A percentile compares a stretch with the other conserved stretches of the same genome.
Evolutionary conservation across 2,113 vertebrate species (phyloP).

Genomic region (Panthera tigris): DNA sequence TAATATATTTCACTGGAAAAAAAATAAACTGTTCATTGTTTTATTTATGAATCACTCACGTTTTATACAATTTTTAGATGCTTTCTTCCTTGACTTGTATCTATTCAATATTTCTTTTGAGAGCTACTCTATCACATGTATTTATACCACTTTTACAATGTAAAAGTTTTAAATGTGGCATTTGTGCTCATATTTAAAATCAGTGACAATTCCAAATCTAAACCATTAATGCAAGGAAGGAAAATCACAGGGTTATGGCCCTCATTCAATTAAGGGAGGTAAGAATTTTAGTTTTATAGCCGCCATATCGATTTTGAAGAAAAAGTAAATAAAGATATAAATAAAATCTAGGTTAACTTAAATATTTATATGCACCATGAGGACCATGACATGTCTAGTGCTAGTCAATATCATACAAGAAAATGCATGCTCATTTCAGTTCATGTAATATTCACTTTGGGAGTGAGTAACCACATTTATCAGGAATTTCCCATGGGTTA

Average conservation of each 20-base stretch:
- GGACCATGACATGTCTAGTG: constrained; percentile 72
- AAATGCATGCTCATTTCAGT: constrained; percentile 76
- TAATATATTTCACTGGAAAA: constrained; percentile 62
- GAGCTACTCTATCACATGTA: constrained; percentile 42
- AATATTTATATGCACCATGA: constrained; percentile 75
- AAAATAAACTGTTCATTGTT: constrained; percentile 44
- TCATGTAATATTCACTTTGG: constrained; percentile 71
- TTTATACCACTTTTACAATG: constrained; percentile 66
- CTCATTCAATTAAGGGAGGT: not conserved
- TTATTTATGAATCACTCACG: constrained; percentile 51
- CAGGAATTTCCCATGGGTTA: constrained; percentile 36
- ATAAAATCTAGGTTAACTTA: constrained; percentile 82
- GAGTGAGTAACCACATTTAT: constrained; percentile 55
- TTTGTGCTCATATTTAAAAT: constrained; percentile 42
- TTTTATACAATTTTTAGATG: constrained; percentile 62
- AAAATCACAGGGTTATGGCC: constrained; percentile 52
- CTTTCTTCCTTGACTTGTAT: constrained; percentile 46
- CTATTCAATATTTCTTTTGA: constrained; percentile 45
- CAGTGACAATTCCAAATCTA: constrained; percentile 70
- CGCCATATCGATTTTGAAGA: constrained; percentile 1
- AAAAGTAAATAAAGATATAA: constrained; percentile 75
- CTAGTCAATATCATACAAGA: constrained; percentile 72
- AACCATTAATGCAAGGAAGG: constrained; percentile 59
- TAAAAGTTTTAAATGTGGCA: constrained; percentile 74
- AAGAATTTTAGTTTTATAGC: constrained; percentile 49